Conservation (phyloP, 2,888 invertebrate species). For the Helleia helle region DNA sequence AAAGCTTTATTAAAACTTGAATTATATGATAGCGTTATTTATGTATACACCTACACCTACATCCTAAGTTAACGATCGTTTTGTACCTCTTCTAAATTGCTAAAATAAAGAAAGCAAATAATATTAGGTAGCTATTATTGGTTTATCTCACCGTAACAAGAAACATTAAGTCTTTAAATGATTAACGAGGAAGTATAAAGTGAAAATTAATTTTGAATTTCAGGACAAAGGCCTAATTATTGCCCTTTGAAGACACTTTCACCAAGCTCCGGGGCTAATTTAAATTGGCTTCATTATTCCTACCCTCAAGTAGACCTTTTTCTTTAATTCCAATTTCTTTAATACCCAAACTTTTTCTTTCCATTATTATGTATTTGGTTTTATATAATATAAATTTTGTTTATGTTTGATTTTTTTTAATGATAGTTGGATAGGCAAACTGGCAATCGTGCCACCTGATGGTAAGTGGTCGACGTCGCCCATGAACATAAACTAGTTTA, state of each 20-base stretch:
- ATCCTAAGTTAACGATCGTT: too few relatives aligned
- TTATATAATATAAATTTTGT: neutral
- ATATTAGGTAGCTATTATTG: neutral
- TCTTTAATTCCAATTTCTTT: constrained; percentile 17
- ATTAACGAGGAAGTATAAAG: constrained; percentile 27
- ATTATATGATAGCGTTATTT: too few relatives aligned
- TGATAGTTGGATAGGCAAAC: too few relatives aligned
- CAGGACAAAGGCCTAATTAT: constrained; percentile 52
- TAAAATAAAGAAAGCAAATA: neutral
- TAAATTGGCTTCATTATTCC: constrained; percentile 40
- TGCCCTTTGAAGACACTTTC: constrained; percentile 40
- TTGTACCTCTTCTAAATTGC: too few relatives aligned
- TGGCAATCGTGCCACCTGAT: too few relatives aligned
- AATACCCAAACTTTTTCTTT: constrained; percentile 5
- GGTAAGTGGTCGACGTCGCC: too few relatives aligned
- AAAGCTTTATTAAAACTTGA: too few relatives aligned
- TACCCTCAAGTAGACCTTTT: constrained; percentile 16
- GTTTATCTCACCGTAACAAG: constrained; percentile 5
- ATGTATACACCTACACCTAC: too few relatives aligned
- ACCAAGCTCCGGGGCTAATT: constrained; percentile 38
- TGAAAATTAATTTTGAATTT: constrained; percentile 34
- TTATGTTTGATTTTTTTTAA: too few relatives aligned
- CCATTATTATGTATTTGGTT: neutral
- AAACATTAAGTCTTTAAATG: constrained; percentile 19
- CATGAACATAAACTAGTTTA: too few relatives aligned